Percentiles rank a stretch among this genome's conserved stretches.
These are phyloP conservation scores for Manacus vitellinus DNA, from an alignment of 2,113 vertebrate genomes.

Conservation along the genomic window DNA sequence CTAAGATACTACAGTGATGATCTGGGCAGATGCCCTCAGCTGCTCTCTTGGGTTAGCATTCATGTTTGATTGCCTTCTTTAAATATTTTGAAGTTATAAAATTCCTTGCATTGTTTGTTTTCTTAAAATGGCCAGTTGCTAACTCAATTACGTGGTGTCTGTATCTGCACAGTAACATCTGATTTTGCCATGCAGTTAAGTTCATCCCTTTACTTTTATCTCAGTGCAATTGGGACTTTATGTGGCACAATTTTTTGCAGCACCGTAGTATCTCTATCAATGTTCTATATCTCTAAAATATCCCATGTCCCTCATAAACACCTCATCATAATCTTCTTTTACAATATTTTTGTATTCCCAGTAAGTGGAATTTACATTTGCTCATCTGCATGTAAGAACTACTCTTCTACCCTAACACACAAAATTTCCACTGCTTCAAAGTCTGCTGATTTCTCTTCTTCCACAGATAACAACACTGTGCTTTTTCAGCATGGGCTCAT, in stretches of 20 bases:
- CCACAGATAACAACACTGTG: constrained; percentile 41
- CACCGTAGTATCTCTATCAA: constrained; percentile 25
- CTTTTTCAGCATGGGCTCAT: constrained; percentile 34
- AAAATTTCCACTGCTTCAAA: constrained; percentile 56
- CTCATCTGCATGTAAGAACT: constrained; percentile 59
- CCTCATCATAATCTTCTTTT: constrained; percentile 45
- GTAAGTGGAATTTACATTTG: constrained; percentile 41
- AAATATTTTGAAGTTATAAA: constrained; percentile 36
- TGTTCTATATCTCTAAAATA: constrained; percentile 53
- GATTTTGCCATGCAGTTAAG: constrained; percentile 44
- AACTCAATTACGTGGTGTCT: constrained; percentile 18
- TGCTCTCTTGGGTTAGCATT: constrained; percentile 66
- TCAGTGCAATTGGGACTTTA: constrained; percentile 43
- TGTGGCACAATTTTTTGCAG: constrained; percentile 51
- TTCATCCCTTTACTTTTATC: constrained; percentile 56
- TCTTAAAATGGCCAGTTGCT: constrained; percentile 29
- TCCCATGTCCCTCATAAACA: constrained; percentile 43
- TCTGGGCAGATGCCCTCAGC: constrained; percentile 57
- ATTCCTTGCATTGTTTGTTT: constrained; percentile 40
- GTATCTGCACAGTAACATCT: constrained; percentile 51
- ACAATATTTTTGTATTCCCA: constrained; percentile 44
- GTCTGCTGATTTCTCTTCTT: constrained; percentile 59
- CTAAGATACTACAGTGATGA: constrained; percentile 58
- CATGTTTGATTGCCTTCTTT: constrained; percentile 61
- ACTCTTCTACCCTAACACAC: constrained; percentile 29